Conservation (phyloP, 2,888 invertebrate species). For the Rapana venosa region DNA sequence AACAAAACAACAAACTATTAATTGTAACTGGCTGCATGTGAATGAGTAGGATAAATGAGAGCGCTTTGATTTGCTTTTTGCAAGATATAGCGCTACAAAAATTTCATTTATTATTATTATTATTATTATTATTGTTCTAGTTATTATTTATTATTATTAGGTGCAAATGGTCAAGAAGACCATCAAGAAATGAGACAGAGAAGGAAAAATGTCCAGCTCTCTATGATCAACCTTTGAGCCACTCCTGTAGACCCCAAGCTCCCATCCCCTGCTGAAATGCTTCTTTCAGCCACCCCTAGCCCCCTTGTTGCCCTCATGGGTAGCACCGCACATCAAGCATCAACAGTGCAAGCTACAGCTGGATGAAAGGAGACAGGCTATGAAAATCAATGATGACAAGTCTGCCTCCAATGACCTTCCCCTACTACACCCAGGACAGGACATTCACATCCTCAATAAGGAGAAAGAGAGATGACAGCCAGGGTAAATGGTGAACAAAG, state of each 20-base stretch:
- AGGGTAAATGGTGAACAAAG: background rate
- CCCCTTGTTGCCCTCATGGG: background rate
- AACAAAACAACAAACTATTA: no score
- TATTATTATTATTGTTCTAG: no score
- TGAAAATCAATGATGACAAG: constrained; percentile 10
- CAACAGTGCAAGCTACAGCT: background rate
- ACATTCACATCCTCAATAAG: background rate
- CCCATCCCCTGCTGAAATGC: no score
- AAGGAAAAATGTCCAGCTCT: no score
- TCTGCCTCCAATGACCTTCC: background rate
- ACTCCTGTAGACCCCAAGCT: no score
- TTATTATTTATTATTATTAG: no score
- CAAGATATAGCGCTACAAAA: no score
- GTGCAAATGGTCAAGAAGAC: no score
- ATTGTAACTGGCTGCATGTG: background rate
- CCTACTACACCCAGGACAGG: background rate
- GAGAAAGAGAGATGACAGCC: background rate
- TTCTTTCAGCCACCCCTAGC: background rate
- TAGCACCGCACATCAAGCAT: background rate
- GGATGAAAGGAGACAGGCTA: background rate
- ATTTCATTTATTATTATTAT: no score
- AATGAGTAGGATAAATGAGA: background rate
- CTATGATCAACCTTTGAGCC: no score
- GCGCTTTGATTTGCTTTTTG: no score
- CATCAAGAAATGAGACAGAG: no score